Conservation (phyloP, 2,797 vertebrate genomes). For the Thamnophis elegans region DNA sequence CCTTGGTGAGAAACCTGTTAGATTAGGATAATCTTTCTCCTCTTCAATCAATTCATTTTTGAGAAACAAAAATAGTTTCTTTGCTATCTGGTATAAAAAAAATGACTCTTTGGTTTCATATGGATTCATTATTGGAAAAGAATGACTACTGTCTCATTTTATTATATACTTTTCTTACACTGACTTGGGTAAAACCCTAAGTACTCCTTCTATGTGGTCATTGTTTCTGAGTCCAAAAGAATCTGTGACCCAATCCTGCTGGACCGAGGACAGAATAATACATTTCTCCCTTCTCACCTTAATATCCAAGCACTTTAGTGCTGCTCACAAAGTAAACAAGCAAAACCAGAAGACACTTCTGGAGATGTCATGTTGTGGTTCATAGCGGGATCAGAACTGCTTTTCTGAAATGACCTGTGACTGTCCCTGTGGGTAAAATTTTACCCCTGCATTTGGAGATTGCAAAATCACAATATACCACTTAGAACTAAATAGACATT, state of each 20-base stretch:
- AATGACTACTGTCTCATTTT: not conserved
- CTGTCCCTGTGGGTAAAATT: not conserved
- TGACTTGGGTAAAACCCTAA: not conserved
- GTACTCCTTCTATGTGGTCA: not conserved
- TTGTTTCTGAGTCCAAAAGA: not conserved
- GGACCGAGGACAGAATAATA: not conserved
- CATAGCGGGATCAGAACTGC: not conserved
- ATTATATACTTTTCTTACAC: not conserved
- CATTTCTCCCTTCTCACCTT: not conserved
- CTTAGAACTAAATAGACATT: not conserved
- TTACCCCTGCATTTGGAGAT: not conserved
- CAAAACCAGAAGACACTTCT: not conserved
- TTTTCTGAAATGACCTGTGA: conserved; percentile 38
- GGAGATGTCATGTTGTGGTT: conserved; percentile 11
- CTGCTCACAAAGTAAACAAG: conserved; percentile 13
- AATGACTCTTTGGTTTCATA: not conserved
- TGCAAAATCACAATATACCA: not conserved
- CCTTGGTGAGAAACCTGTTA: not conserved
- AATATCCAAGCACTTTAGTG: not conserved
- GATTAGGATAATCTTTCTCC: not conserved
- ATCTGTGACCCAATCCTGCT: not conserved
- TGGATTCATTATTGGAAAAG: not conserved
- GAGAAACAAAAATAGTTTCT: not conserved
- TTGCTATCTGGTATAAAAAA: not conserved
- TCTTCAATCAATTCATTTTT: not conserved